phyloP scores from a whole-genome alignment of 2,888 invertebrate genomes.

The Lampropteryx suffumata region DNA sequence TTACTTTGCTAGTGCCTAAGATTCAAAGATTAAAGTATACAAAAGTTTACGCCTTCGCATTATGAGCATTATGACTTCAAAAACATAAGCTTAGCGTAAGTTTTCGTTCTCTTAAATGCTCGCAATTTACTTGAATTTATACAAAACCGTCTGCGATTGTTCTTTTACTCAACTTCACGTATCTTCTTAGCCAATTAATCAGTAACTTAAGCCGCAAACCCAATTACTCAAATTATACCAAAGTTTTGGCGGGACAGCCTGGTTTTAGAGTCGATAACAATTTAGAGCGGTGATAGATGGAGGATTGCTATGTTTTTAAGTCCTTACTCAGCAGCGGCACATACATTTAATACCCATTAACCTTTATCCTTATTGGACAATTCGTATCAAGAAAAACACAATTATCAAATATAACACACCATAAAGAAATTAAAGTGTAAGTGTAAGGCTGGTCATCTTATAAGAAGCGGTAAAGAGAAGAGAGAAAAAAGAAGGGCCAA shows the following conservation, averaged over 20 bases:
- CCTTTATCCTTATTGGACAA: not conserved
- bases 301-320: slow-evolving; percentile 2
- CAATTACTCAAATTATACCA: slow-evolving; percentile 14
- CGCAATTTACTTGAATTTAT: not conserved
- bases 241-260: slow-evolving; percentile 3
- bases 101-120: not conserved
- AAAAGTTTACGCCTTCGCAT: too few species aligned
- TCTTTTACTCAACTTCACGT: not conserved
- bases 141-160: not conserved
- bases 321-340: not conserved
- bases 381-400: too few species aligned
- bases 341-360: not conserved
- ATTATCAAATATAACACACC: too few species aligned
- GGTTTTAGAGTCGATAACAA: slow-evolving; percentile 9
- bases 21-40: too few species aligned
- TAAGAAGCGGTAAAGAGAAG: too few species aligned
- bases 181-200: not conserved
- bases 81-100: too few species aligned
- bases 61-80: too few species aligned
- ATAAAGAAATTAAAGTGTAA: too few species aligned
- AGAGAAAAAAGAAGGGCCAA: too few species aligned
- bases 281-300: slow-evolving; percentile 8
- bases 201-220: not conserved
- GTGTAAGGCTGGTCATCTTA: too few species aligned
- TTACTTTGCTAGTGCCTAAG: too few species aligned